phyloP scores from a whole-genome alignment of 1,140 invertebrate genomes.

The Heliothis subflexa region DNA sequence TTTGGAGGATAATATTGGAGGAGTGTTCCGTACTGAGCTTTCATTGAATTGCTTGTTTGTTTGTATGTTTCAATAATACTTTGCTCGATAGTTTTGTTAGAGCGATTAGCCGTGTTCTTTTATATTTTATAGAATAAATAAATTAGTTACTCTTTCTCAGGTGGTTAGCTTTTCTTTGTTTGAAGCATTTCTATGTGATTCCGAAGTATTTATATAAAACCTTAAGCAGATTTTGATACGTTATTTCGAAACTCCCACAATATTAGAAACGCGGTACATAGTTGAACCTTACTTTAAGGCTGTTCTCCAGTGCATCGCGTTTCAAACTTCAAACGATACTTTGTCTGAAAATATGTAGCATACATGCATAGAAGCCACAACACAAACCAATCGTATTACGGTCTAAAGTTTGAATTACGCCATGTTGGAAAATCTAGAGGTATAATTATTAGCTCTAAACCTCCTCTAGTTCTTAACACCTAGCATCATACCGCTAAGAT shows the following conservation, averaged over 20 bases:
- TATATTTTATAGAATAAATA: too few species aligned
- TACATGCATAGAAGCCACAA: too few species aligned
- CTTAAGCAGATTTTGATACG: conserved; percentile 18
- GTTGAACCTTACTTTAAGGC: background rate
- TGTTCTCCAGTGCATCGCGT: background rate
- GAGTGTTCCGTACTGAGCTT: background rate
- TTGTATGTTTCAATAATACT: background rate
- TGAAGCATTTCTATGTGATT: too few species aligned
- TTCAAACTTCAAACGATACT: background rate
- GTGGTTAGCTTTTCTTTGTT: too few species aligned
- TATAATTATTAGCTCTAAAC: too few species aligned
- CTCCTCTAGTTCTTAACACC: background rate
- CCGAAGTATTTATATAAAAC: conserved; percentile 22
- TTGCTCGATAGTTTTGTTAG: background rate
- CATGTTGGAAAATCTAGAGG: too few species aligned
- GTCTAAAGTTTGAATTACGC: too few species aligned
- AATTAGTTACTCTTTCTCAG: too few species aligned
- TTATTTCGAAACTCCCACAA: conserved; percentile 18
- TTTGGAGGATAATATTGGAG: too few species aligned
- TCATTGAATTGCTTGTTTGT: background rate
- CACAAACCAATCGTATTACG: too few species aligned
- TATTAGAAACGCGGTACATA: background rate
- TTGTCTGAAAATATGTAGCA: too few species aligned
- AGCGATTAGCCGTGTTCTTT: too few species aligned
- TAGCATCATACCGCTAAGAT: background rate